Evolutionary conservation across 2,888 invertebrate genomes (phyloP), one percentile per base, ranked within the genome.

Genomic region (Zonitis immaculata): DNA sequence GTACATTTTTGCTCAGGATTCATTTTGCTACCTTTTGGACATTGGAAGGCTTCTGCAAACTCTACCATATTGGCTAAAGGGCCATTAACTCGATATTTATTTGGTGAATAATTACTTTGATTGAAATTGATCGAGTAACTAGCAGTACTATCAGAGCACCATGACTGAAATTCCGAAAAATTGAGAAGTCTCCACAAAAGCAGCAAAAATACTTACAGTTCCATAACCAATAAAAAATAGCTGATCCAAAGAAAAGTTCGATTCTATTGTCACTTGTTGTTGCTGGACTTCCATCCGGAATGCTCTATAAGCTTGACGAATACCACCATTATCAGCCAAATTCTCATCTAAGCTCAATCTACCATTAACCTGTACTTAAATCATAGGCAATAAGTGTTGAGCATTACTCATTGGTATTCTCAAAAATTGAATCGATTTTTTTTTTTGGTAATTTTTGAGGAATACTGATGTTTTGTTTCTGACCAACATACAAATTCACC

Each of bases 261-360:
- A 53, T 26, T 50, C 47, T 0, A 43, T 11, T 18, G 35, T 16
- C 3, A 3, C 3, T 5, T 39, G 1, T 12, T 14, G 2, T 9
- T 35, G 12, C 18, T 18, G 18, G 5, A 11, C 6, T 25, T 9
- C 9, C 30, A n/a, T 8, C 25, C 67, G 59, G 53, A 72, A 69
- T 1, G 76, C 73, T 46, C 62, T 64, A 50, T 66, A 76, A 0
- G 77, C 68, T 46, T 70, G 67, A 42, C 73, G 61, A 1, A 73
- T 56, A 2, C 77, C 77, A 1, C 76, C 77, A 58, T 76, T 77
- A 54, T 77, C 77, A 1, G 77, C 76, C 20, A 76, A 59, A 52
- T 76, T 76, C 61, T 76, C 76, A 52, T 71, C 79, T 26, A 81
- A 71, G 8, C 81, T 81, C 35, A 71, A 70, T 2, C 72, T 68